Conservation (phyloP, 2,888 invertebrate genomes). For the Lithodes maja region DNA sequence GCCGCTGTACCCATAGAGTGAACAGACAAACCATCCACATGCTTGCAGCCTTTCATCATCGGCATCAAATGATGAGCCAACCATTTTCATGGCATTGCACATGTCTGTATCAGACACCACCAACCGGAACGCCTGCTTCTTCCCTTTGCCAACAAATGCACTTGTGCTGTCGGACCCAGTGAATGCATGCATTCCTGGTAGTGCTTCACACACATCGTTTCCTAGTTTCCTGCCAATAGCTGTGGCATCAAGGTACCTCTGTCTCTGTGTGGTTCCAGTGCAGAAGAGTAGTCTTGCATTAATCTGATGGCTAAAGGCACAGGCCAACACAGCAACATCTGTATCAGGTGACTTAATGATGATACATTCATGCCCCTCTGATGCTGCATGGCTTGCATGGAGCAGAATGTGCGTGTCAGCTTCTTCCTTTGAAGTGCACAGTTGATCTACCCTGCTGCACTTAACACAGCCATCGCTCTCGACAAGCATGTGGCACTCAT, state of each 20-base stretch:
- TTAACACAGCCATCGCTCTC: not conserved
- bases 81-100: slow-evolving; percentile 32
- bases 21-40: slow-evolving; percentile 20
- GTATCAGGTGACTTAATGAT: slow-evolving; percentile 21
- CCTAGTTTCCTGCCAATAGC: slow-evolving; percentile 17
- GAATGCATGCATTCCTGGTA: slow-evolving; percentile 23
- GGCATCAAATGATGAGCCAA: slow-evolving; percentile 19
- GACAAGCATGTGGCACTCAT: slow-evolving; percentile 6
- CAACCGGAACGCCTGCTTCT: slow-evolving; percentile 27
- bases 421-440: slow-evolving; percentile 13
- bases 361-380: slow-evolving; percentile 17
- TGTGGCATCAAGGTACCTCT: slow-evolving; percentile 23
- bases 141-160: slow-evolving; percentile 34
- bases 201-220: slow-evolving; percentile 21
- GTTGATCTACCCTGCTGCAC: slow-evolving; percentile 14
- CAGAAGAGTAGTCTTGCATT: slow-evolving; percentile 31
- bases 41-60: slow-evolving; percentile 22
- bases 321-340: slow-evolving; percentile 18
- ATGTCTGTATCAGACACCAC: slow-evolving; percentile 16
- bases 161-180: slow-evolving; percentile 36
- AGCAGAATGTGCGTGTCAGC: slow-evolving; percentile 16
- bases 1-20: slow-evolving; percentile 28
- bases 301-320: slow-evolving; percentile 25
- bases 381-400: slow-evolving; percentile 25
- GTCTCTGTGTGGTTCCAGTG: slow-evolving; percentile 25